Percentiles rank a stretch among this genome's conserved stretches.
These are phyloP conservation scores for Sclerurus mexicanus DNA, from an alignment of 2,113 vertebrate species.

Conservation along the genomic window DNA sequence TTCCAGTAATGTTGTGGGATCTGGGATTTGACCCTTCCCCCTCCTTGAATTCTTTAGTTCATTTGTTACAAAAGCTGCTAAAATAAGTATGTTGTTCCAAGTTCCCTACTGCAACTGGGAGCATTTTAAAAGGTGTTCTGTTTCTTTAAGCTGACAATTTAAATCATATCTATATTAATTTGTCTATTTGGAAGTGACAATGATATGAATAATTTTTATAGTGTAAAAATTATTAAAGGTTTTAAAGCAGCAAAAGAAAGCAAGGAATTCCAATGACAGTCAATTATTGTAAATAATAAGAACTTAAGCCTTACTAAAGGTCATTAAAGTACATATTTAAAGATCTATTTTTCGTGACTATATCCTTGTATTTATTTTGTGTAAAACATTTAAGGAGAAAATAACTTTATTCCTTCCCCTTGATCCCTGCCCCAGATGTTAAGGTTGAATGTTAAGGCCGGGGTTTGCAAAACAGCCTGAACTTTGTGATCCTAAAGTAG, in stretches of 20 bases:
- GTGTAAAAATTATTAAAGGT: background rate
- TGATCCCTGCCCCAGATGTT: background rate
- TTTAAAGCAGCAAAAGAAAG: background rate
- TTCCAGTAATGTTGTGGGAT: slow-evolving; percentile 7
- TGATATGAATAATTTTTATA: background rate
- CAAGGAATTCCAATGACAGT: background rate
- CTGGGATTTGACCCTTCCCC: background rate
- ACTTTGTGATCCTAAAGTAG: background rate
- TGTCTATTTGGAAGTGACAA: background rate
- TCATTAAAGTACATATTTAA: background rate
- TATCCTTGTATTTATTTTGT: background rate
- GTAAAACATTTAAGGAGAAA: background rate
- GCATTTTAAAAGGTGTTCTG: background rate
- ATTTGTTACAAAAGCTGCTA: background rate
- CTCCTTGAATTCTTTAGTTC: background rate
- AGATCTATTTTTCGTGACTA: background rate
- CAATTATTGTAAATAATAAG: background rate
- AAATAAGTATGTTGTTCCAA: background rate
- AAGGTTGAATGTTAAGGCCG: background rate
- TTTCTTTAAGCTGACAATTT: background rate
- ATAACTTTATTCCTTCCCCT: background rate
- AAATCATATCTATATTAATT: background rate
- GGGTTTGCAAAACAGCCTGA: background rate
- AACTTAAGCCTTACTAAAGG: background rate
- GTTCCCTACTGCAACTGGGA: background rate